Percentiles rank a stretch among this genome's conserved stretches.
These are phyloP conservation scores for Atethmia centrago DNA, from an alignment of 2,888 invertebrate genomes.

Conservation along the genomic window DNA sequence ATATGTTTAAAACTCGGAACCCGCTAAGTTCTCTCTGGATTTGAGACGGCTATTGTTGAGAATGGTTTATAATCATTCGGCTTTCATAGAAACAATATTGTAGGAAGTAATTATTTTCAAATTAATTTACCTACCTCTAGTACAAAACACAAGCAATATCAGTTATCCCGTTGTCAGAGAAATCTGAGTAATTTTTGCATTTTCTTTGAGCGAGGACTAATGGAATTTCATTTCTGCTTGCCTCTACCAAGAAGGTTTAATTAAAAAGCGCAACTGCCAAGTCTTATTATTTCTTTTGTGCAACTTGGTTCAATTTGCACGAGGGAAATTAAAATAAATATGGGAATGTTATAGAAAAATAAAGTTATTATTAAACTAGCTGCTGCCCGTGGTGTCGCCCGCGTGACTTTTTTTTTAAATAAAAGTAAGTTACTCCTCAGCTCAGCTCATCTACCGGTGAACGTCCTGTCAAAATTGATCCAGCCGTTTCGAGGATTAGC, in stretches of 20 bases:
- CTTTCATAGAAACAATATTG: neutral
- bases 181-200: neutral
- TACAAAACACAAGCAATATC: constrained; percentile 16
- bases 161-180: neutral
- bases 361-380: neutral
- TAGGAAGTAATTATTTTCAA: neutral
- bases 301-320: constrained; percentile 7
- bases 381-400: too few species aligned
- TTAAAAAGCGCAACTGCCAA: constrained; percentile 15
- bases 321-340: constrained; percentile 23
- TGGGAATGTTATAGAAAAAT: neutral
- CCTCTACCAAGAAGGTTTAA: neutral
- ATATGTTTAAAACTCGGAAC: neutral
- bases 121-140: neutral
- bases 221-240: constrained; percentile 34
- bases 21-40: neutral
- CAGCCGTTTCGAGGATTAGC: too few species aligned
- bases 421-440: too few species aligned
- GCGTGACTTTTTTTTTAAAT: too few species aligned
- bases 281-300: constrained; percentile 19
- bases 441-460: too few species aligned
- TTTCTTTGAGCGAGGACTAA: constrained; percentile 32
- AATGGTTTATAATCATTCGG: neutral
- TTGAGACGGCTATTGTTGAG: neutral
- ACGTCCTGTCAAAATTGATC: too few species aligned